Base-by-base conservation (phyloP, 2,113 vertebrate genomes). In the Gadus chalcogrammus region DNA sequence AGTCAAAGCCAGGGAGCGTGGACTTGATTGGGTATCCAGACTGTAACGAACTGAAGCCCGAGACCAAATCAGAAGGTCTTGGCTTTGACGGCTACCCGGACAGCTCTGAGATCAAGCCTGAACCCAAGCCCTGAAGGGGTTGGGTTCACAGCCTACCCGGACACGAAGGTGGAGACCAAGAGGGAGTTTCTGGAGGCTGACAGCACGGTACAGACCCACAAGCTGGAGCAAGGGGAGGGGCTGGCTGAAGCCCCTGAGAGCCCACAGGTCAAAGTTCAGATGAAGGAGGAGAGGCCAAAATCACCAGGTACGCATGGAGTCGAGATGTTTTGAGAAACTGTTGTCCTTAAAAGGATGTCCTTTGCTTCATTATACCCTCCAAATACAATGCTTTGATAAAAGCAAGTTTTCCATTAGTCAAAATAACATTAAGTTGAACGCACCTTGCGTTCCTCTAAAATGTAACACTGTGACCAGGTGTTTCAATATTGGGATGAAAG, bases 151-250 rank as follows among this genome's bases (percentile, higher is more conserved):
- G 55, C 8, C 0, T 20, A 61, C n/a, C n/a, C 78, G 0, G 70
- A 81, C 15, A 74, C 90, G 20, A 91, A 91, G 77, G 73, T 78
- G 4, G 88, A 92, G 79, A 38, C 61, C 1, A 86, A 83, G 68
- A 85, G 77, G 3, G 85, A 91, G 67, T 73, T 75, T 61, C 12
- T 88, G 68, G 91, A 92, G 79, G 87, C 88, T 0, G 90, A 92
- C 78, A 92, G 89, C 79, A 92, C 89, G 0, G 85, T 92, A 1
- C 75, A 84, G 27, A 90, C 87, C 16, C 89, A 88, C 0, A 90
- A 90, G 22, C 78, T 91, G 20, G 91, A 92, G 77, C 91, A 89
- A 73, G 65, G 63, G 0, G 86, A 88, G 0, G 83, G 74, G 48
- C 75, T 82, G 71, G 80, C 61, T 15, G 87, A 90, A 20, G 55